phyloP scores from a whole-genome alignment of 2,113 vertebrate species.

The Aptenodytes forsteri region DNA sequence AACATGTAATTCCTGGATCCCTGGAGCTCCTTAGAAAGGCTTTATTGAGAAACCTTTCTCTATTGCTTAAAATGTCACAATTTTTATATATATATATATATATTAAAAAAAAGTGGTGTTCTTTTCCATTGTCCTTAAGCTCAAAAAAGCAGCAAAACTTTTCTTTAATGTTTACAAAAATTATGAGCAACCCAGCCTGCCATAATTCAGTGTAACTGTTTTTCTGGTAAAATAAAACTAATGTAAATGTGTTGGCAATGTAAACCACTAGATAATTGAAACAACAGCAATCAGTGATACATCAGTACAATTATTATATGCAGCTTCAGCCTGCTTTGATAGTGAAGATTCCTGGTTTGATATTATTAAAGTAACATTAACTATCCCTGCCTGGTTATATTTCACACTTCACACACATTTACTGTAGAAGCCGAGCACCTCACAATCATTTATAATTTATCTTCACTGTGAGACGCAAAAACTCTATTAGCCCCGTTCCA shows the following conservation, averaged over 20 bases:
- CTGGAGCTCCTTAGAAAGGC: not conserved
- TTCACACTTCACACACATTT: not conserved
- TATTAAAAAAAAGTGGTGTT: not conserved
- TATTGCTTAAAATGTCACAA: constrained; percentile 12
- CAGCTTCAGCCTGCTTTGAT: not conserved
- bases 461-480: not conserved
- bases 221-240: not conserved
- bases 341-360: not conserved
- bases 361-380: not conserved
- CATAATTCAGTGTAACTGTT: not conserved
- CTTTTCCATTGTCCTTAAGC: not conserved
- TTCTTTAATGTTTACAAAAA: not conserved
- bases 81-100: not conserved
- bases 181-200: not conserved
- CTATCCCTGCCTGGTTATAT: not conserved
- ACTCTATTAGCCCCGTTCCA: not conserved
- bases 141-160: not conserved
- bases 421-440: not conserved
- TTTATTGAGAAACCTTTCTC: not conserved
- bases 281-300: not conserved
- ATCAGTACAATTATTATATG: not conserved
- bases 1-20: constrained; percentile 1
- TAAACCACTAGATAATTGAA: not conserved
- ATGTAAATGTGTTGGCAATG: not conserved
- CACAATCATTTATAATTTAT: not conserved